A percentile compares a stretch with the other conserved stretches of the same genome.
phyloP scores from a whole-genome alignment of 2,113 vertebrate species.

The Dromiciops gliroides region DNA sequence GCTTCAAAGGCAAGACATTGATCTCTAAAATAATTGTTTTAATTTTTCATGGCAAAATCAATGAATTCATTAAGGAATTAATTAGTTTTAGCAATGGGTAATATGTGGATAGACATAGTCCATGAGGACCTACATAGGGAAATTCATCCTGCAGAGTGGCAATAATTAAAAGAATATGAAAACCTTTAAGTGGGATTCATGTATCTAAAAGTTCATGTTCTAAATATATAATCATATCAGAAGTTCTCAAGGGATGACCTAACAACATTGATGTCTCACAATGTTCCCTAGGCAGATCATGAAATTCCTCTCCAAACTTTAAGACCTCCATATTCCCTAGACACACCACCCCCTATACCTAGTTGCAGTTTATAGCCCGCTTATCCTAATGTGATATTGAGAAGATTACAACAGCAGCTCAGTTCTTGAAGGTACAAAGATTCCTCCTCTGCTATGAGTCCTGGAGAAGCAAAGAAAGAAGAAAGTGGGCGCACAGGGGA shows the following conservation, averaged over 20 bases:
- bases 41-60: slow-evolving; percentile 81
- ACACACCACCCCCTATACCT: neutral
- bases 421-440: neutral
- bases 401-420: neutral
- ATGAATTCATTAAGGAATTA: slow-evolving; percentile 79
- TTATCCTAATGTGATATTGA: neutral
- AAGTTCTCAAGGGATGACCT: neutral
- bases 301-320: neutral
- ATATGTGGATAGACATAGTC: neutral
- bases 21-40: slow-evolving; percentile 82
- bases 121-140: neutral
- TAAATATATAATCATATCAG: neutral
- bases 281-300: neutral
- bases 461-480: neutral
- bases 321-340: neutral
- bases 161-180: neutral
- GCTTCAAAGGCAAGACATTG: slow-evolving; percentile 79
- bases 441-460: neutral
- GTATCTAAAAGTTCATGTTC: neutral
- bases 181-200: slow-evolving; percentile 24
- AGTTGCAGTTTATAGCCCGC: neutral
- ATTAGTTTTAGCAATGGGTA: slow-evolving; percentile 42
- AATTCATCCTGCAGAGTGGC: neutral
- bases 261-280: neutral
- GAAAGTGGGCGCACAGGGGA: neutral